Evolutionary conservation across 2,888 invertebrate species (phyloP), one percentile per base, ranked within the genome.

Genomic region (Acanthacorydalis orientalis): DNA sequence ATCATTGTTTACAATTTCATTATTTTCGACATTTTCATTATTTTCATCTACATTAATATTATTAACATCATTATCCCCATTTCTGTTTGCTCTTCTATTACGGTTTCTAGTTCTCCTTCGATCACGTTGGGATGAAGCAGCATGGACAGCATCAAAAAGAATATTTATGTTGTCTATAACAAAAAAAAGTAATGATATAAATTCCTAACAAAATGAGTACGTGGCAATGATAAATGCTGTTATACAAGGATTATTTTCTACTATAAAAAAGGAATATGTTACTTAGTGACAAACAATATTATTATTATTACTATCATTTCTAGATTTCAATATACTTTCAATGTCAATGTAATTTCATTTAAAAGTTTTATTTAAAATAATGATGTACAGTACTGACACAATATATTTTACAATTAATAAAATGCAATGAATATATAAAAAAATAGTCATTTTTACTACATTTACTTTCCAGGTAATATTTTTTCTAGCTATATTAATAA

Each of bases 11-110:
- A 57, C 55, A 31, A 56, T 69, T 50, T 70, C 68, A 52, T 69
- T 68, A 12, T 72, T 64, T 49, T 69, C 65, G 51, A 70, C 67
- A 6, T 63, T 67, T 52, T 59, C 62, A 51, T 59, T 31, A 16
- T 32, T 39, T 23, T 15, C 37, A 9, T 42, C 23, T n/a, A 35
- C 14, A 23, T 34, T 39, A 16, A 41, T n/a, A 10, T 16, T 35
- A 23, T 31, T 33, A 7, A 12, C 42, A 6, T 7, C 34, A 42
- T 47, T 35, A 37, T 37, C 37, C 7, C n/a, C 43, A 37, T 34
- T 43, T 12, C 14, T 33, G 12, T 47, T 43, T 10, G 31, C 38
- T 4, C 41, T 41, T 23, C 46, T 23, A 9, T 23, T 31, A 23
- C 47, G n/a, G 10, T 16, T 42, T 15, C 43, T 37, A 12, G 16